Percentiles rank a stretch among this genome's conserved stretches.
Conservation (phyloP, 2,113 vertebrate genomes). For the Mohoua ochrocephala region DNA sequence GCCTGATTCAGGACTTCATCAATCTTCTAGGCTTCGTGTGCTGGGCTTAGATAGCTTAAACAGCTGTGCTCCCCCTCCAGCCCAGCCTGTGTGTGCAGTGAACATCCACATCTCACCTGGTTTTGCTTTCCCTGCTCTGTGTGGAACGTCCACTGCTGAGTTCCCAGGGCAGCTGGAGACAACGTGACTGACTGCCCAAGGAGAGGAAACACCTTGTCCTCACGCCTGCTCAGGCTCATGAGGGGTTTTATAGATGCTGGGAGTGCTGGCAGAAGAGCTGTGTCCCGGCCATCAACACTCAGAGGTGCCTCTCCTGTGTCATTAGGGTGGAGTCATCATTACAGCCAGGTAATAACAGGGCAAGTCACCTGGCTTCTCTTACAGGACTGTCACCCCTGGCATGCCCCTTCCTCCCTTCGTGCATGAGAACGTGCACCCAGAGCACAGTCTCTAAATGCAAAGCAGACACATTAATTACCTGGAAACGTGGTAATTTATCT, state of each 20-base stretch:
- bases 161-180: neutral
- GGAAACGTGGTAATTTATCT: neutral
- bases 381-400: neutral
- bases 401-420: neutral
- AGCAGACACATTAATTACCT: neutral
- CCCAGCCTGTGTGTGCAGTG: neutral
- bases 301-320: neutral
- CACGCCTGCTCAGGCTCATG: neutral
- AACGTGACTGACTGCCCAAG: accelerated
- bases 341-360: neutral
- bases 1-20: neutral
- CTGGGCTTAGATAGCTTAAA: neutral
- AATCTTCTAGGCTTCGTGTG: neutral
- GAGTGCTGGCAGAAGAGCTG: neutral
- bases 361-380: neutral
- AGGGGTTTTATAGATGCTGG: neutral
- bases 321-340: neutral
- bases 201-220: neutral
- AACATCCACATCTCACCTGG: neutral
- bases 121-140: neutral
- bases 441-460: neutral
- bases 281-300: neutral
- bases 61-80: neutral
- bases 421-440: neutral
- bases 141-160: accelerated